Conservation (phyloP, 2,888 invertebrate species). For the Caenorhabditis becei region DNA sequence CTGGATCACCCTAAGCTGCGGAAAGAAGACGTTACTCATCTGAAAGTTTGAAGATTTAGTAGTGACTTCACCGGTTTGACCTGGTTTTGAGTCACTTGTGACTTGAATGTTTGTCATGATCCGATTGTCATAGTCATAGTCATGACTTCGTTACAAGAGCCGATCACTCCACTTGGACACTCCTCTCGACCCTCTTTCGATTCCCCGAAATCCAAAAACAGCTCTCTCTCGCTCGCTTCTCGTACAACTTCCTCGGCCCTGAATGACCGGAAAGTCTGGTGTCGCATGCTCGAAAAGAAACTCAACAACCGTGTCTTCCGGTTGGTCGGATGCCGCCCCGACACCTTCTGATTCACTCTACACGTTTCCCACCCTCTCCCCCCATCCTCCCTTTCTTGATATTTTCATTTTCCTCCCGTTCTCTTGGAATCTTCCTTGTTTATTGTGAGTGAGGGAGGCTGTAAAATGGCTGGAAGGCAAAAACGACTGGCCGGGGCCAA, state of each 20-base stretch:
- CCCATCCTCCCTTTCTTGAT: too few species aligned
- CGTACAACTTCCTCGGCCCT: conserved; percentile 22
- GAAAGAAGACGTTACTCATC: too few species aligned
- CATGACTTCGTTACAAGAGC: too few species aligned
- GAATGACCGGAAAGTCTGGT: conserved; percentile 46
- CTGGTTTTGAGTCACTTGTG: too few species aligned
- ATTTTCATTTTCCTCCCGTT: not conserved
- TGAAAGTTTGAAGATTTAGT: too few species aligned
- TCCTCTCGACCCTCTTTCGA: not conserved
- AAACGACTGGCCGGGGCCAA: conserved; percentile 10
- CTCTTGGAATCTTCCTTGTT: conserved; percentile 6
- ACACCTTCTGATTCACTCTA: not conserved
- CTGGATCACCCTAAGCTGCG: too few species aligned
- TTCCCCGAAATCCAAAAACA: conserved; percentile 13
- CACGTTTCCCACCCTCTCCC: too few species aligned
- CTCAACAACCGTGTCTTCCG: not conserved
- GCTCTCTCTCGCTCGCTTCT: conserved; percentile 25
- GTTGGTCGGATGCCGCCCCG: too few species aligned
- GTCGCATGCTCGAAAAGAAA: not conserved
- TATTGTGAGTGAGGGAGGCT: conserved; percentile 37
- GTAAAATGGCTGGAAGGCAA: conserved; percentile 31
- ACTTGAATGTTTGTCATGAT: too few species aligned
- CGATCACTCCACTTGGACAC: too few species aligned
- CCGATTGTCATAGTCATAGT: too few species aligned
- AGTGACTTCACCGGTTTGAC: too few species aligned